phyloP scores from a whole-genome alignment of 2,113 vertebrate species.

The Epinephelus cyanopodus region DNA sequence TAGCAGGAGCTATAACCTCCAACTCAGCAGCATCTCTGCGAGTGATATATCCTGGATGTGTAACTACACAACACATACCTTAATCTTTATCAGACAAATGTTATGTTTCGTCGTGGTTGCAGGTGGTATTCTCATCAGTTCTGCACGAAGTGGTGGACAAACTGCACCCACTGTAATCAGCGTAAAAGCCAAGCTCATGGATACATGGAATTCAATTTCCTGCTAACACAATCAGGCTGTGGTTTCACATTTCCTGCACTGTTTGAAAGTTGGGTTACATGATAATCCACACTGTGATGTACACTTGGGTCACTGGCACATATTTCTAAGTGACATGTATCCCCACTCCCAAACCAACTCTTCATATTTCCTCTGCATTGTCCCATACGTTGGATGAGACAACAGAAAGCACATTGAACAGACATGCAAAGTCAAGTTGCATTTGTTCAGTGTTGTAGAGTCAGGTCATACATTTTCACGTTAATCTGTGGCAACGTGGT shows the following conservation, averaged over 20 bases:
- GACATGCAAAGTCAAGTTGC: background rate
- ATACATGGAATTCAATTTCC: background rate
- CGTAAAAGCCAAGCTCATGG: background rate
- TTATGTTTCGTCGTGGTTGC: background rate
- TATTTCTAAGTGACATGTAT: background rate
- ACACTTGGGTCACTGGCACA: background rate
- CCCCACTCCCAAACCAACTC: background rate
- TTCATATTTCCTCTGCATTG: background rate
- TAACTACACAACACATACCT: background rate
- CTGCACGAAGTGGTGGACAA: background rate
- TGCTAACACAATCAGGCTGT: background rate
- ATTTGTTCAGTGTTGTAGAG: background rate
- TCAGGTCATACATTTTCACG: background rate
- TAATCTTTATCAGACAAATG: background rate
- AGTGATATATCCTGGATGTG: background rate
- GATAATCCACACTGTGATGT: background rate
- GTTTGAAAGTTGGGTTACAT: background rate
- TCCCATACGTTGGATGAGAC: background rate
- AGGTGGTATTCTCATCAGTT: background rate
- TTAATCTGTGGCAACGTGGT: background rate
- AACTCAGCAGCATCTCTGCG: background rate
- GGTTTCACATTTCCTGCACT: background rate
- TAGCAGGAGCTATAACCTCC: conserved; percentile 24
- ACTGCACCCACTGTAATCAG: background rate
- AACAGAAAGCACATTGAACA: background rate